Base-by-base conservation (phyloP, 2,113 vertebrate species). In the Tragelaphus buxtoni region DNA sequence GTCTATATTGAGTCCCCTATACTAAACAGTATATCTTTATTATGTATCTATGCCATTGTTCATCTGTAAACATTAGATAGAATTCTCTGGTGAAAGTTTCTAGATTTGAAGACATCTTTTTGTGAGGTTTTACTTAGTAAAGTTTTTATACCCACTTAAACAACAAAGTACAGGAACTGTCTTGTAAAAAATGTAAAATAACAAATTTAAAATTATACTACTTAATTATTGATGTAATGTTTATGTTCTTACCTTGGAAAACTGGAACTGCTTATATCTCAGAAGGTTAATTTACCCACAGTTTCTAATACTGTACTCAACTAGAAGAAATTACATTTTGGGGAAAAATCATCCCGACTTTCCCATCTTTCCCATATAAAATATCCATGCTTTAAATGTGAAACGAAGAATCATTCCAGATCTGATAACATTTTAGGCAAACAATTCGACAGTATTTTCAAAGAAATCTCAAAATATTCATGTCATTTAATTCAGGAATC, bases 161-260 rank as follows among this genome's bases (percentile, higher is more conserved):
- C 28, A 87, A 24, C 83, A 87, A 94, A 83, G 16, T 28, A 35
- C 2, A 87, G 22, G 63, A 55, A 86, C 0, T 74, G 11, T 42
- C 20, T 42, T 42, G 45, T 35, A 80, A 86, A 24, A 89, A 90
- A 81, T 26, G 69, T 35, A 92, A 93, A 42, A 94, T 45, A 14
- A 91, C 88, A 88, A 35, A 91, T n/a, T 32, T 87, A 56, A 61
- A 91, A 77, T 49, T 81, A 2, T 39, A 45, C 26, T 14, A 96
- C 86, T 76, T 95, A 95, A 72, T 60, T 65, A 65, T 30, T 53
- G 45, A 94, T 95, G 65, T 84, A 56, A 96, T 55, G 91, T 60
- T 63, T 22, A 56, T 60, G 17, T 72, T 42, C 32, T 63, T 89
- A 49, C 39, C 32, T 80, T 20, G 39, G 45, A 94, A 81, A 91